These are phyloP conservation scores for Prionailurus bengalensis DNA, from an alignment of 2,113 vertebrate species.

Conservation along the genomic window DNA sequence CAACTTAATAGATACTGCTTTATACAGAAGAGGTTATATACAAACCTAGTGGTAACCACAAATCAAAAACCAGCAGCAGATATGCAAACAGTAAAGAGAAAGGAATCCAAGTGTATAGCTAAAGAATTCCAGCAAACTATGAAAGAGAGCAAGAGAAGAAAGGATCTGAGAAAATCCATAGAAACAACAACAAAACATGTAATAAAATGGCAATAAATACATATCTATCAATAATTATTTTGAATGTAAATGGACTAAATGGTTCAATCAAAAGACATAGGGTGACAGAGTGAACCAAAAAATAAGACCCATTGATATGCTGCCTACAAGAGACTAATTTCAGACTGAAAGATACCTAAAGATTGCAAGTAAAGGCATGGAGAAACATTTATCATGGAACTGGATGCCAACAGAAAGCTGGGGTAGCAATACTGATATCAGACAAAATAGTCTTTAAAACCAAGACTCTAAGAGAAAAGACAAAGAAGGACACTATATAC, in stretches of 20 bases:
- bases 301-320: neutral
- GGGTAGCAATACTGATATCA: neutral
- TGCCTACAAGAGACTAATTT: neutral
- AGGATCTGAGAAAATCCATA: neutral
- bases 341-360: neutral
- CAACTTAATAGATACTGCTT: neutral
- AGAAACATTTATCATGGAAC: neutral
- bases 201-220: neutral
- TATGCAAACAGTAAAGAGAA: neutral
- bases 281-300: neutral
- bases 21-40: neutral
- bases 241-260: neutral
- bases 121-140: neutral
- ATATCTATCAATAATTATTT: neutral
- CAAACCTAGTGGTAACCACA: neutral
- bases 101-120: neutral
- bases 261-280: neutral
- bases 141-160: neutral
- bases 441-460: neutral
- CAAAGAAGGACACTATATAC: neutral
- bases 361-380: neutral
- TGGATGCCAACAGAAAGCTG: neutral
- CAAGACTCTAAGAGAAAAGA: neutral
- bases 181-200: neutral
- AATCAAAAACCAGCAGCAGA: neutral